phyloP scores from a whole-genome alignment of 2,888 invertebrate genomes.

The Harpalus rubripes region DNA sequence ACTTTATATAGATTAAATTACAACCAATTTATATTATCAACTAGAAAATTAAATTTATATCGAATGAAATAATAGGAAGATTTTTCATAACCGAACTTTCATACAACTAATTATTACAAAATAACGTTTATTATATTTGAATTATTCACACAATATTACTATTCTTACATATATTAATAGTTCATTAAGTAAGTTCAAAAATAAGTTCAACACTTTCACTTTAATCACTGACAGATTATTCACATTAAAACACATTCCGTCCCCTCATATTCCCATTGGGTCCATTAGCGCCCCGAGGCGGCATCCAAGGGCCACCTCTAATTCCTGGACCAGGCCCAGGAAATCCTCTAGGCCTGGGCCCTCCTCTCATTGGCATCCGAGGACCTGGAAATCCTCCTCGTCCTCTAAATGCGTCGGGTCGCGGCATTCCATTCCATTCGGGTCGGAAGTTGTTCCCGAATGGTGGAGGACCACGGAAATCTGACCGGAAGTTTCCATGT shows the following conservation, averaged over 20 bases:
- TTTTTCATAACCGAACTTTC: constrained; percentile 19
- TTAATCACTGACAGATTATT: constrained; percentile 8
- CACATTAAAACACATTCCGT: constrained; percentile 58
- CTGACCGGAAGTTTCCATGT: constrained; percentile 39
- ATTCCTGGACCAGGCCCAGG: constrained; percentile 52
- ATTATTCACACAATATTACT: constrained; percentile 40
- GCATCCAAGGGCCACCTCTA: constrained; percentile 59
- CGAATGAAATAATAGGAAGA: constrained; percentile 18
- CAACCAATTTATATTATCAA: constrained; percentile 19
- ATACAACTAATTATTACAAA: constrained; percentile 38
- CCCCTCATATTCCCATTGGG: constrained; percentile 48
- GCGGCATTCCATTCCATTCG: constrained; percentile 63
- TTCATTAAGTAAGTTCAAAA: constrained; percentile 24
- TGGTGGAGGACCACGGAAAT: constrained; percentile 47
- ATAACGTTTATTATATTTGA: constrained; percentile 41
- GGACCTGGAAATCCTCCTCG: constrained; percentile 43
- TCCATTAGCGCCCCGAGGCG: constrained; percentile 48
- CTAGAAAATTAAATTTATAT: constrained; percentile 28
- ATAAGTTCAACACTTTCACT: constrained; percentile 23
- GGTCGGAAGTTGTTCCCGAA: constrained; percentile 63
- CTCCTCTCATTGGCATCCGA: constrained; percentile 64
- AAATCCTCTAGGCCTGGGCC: constrained; percentile 64
- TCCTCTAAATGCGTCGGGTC: constrained; percentile 53
- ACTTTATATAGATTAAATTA: constrained; percentile 19
- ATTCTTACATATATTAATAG: constrained; percentile 41